A percentile compares a stretch with the other conserved stretches of the same genome.
Evolutionary conservation across 2,888 invertebrate genomes (phyloP).

Genomic region (Agonum fuliginosum): DNA sequence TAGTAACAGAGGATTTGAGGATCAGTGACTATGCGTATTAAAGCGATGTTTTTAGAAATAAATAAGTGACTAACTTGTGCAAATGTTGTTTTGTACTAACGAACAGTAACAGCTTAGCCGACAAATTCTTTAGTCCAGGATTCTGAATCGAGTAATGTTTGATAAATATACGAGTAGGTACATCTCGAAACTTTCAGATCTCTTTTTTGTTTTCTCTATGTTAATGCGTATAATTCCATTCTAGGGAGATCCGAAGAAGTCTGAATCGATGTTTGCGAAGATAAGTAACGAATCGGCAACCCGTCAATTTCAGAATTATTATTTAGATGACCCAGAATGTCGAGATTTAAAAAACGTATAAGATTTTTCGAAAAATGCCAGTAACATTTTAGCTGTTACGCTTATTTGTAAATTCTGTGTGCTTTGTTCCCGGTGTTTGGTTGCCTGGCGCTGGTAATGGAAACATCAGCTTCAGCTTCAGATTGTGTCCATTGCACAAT

Average conservation of each 20-base stretch:
- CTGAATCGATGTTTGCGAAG: constrained; percentile 45
- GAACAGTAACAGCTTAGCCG: no score
- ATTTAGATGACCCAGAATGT: constrained; percentile 46
- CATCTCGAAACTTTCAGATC: not conserved
- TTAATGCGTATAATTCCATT: constrained; percentile 49
- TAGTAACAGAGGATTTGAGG: no score
- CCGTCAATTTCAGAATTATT: constrained; percentile 48
- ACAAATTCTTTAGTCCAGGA: no score
- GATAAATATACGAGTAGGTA: constrained; percentile 33
- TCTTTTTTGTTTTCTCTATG: not conserved
- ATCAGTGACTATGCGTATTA: no score
- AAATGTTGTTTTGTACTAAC: no score
- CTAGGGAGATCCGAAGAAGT: constrained; percentile 20
- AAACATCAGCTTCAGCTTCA: not conserved
- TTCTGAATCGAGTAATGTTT: constrained; percentile 5
- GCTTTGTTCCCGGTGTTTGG: constrained; percentile 11
- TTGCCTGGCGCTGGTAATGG: not conserved
- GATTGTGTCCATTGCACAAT: constrained; percentile 37
- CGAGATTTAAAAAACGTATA: constrained; percentile 12
- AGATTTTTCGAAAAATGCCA: constrained; percentile 33
- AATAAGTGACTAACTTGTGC: no score
- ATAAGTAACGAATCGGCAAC: constrained; percentile 34
- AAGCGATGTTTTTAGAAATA: no score
- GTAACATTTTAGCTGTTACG: constrained; percentile 44
- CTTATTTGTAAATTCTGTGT: constrained; percentile 34